phyloP scores from a whole-genome alignment of 2,888 invertebrate genomes.

The Conus canariensis region DNA sequence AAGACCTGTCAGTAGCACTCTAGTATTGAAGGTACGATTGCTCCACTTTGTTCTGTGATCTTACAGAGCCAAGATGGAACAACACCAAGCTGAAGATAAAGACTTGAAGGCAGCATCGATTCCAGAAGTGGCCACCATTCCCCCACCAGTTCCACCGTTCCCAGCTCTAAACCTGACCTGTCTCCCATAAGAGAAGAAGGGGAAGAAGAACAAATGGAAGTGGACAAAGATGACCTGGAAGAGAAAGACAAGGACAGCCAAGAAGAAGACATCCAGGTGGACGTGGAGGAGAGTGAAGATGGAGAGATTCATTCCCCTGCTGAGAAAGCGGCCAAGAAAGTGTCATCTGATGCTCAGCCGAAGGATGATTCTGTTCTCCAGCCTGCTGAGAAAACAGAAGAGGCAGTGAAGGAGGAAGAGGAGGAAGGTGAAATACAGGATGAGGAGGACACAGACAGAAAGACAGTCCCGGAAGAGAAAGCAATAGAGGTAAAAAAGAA shows the following conservation, averaged over 20 bases:
- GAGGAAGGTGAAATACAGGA: conserved; percentile 42
- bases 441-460: neutral
- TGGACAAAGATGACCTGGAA: conserved; percentile 30
- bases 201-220: conserved; percentile 31
- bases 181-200: conserved; percentile 51
- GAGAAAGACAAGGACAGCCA: conserved; percentile 42
- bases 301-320: conserved; percentile 43
- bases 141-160: neutral
- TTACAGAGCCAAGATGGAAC: neutral
- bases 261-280: conserved; percentile 47
- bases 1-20: too few relatives aligned
- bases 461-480: conserved; percentile 14
- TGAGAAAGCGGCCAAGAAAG: conserved; percentile 27
- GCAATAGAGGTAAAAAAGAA: conserved; percentile 53
- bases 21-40: too few relatives aligned
- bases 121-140: too few relatives aligned
- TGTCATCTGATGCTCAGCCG: conserved; percentile 19
- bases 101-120: neutral
- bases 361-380: conserved; percentile 3
- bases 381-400: conserved; percentile 25
- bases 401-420: conserved; percentile 15
- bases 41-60: too few relatives aligned
- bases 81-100: neutral
- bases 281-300: conserved; percentile 51
- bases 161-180: conserved; percentile 36